These are phyloP conservation scores for Acanthurus lineatus DNA, from an alignment of 2,797 vertebrate species.

Conservation along the genomic window DNA sequence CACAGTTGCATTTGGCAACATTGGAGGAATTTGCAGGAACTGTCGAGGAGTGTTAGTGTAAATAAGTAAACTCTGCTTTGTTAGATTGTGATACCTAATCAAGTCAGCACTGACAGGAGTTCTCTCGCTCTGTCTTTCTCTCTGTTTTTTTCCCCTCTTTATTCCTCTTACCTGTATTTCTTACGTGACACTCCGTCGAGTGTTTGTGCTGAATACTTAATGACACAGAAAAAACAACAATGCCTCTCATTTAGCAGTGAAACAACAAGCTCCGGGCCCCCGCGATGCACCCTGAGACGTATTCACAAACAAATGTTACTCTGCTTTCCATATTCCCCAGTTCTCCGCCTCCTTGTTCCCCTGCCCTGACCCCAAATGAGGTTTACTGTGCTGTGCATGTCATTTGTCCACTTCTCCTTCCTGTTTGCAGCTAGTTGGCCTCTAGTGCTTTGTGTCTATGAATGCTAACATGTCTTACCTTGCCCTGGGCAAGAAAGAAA, in stretches of 20 bases:
- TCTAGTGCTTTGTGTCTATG: slow-evolving; percentile 74
- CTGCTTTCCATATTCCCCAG: slow-evolving; percentile 36
- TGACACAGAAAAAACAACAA: slow-evolving; percentile 67
- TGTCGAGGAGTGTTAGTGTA: slow-evolving; percentile 73
- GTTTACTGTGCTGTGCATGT: slow-evolving; percentile 68
- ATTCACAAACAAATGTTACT: slow-evolving; percentile 37
- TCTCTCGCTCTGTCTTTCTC: slow-evolving; percentile 50
- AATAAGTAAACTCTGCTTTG: slow-evolving; percentile 75
- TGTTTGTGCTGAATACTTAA: slow-evolving; percentile 74
- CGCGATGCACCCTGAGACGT: neutral
- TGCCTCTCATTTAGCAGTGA: slow-evolving; percentile 50
- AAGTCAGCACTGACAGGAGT: slow-evolving; percentile 74
- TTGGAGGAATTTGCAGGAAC: slow-evolving; percentile 71
- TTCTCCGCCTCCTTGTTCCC: slow-evolving; percentile 38
- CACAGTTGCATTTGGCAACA: slow-evolving; percentile 72
- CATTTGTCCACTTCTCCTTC: slow-evolving; percentile 70
- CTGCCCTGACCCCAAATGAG: slow-evolving; percentile 62
- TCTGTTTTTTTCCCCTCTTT: slow-evolving; percentile 28
- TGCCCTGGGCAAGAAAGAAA: slow-evolving; percentile 81
- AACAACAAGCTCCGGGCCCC: slow-evolving; percentile 39
- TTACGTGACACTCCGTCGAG: slow-evolving; percentile 67
- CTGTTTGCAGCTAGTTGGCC: slow-evolving; percentile 72
- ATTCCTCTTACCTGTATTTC: slow-evolving; percentile 54
- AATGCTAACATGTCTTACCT: slow-evolving; percentile 81
- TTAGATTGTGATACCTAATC: slow-evolving; percentile 75